These are phyloP conservation scores for Chloropsis hardwickii DNA, from an alignment of 2,113 vertebrate genomes.

Conservation along the genomic window DNA sequence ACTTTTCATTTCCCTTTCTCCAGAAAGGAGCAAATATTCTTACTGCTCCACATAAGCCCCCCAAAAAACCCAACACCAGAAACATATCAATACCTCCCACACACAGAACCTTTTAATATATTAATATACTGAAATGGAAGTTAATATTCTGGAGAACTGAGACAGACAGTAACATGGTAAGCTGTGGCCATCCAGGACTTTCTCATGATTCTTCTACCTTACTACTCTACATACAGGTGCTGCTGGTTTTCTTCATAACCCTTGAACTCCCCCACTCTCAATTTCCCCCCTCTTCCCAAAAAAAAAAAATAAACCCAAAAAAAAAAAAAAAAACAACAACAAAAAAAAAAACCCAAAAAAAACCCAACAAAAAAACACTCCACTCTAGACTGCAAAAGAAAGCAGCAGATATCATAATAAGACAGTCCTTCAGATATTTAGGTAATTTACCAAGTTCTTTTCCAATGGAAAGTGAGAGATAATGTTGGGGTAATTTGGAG, in stretches of 20 bases:
- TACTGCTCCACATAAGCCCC: not conserved
- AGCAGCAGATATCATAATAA: not conserved
- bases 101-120: not conserved
- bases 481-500: not conserved
- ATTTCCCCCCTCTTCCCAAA: rapidly evolving
- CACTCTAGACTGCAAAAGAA: not conserved
- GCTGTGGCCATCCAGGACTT: not conserved
- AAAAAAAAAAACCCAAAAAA: too few relatives aligned
- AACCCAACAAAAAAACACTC: too few relatives aligned
- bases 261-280: not conserved
- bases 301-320: too few relatives aligned
- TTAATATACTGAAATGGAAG: not conserved
- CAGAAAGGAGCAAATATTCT: not conserved
- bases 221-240: not conserved
- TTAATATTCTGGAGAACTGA: not conserved
- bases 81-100: not conserved
- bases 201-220: not conserved
- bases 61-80: not conserved
- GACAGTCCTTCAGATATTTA: not conserved
- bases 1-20: not conserved
- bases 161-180: not conserved
- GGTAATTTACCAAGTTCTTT: not conserved
- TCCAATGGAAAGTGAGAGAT: not conserved
- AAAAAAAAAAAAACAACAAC: too few relatives aligned
- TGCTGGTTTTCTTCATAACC: not conserved